A percentile compares a stretch with the other conserved stretches of the same genome.
phyloP scores from a whole-genome alignment of 2,888 invertebrate species.

The Adela reaumurella region DNA sequence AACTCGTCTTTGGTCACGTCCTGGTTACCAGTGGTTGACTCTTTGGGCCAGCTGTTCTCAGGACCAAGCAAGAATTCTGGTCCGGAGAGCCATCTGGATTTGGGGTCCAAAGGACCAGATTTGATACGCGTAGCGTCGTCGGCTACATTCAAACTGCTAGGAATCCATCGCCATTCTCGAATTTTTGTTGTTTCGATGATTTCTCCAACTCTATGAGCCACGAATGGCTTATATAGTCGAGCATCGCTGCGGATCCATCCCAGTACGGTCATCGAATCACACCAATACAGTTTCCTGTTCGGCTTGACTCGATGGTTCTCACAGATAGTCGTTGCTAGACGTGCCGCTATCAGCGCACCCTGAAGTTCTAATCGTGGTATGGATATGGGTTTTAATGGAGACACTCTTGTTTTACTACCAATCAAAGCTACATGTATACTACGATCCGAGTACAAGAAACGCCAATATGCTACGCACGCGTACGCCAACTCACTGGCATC shows the following conservation, averaged over 20 bases:
- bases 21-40: background rate
- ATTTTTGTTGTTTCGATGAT: slow-evolving; percentile 12
- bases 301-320: slow-evolving; percentile 7
- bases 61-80: background rate
- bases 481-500: background rate
- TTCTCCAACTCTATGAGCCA: slow-evolving; percentile 13
- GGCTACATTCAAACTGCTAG: slow-evolving; percentile 12
- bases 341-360: slow-evolving; percentile 13
- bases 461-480: background rate
- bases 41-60: background rate
- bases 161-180: slow-evolving; percentile 8
- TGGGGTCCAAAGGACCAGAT: background rate
- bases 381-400: slow-evolving; percentile 5
- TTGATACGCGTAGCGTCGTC: slow-evolving; percentile 12
- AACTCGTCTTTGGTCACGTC: background rate
- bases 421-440: background rate
- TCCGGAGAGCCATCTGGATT: background rate
- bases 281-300: slow-evolving; percentile 9
- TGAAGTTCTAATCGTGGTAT: slow-evolving; percentile 11
- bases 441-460: background rate
- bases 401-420: slow-evolving; percentile 5
- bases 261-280: slow-evolving; percentile 11
- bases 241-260: too few relatives aligned
- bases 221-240: slow-evolving; percentile 6
- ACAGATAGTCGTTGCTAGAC: slow-evolving; percentile 10